Base-by-base conservation (phyloP, 2,113 vertebrate species). In the Mobula hypostoma region DNA sequence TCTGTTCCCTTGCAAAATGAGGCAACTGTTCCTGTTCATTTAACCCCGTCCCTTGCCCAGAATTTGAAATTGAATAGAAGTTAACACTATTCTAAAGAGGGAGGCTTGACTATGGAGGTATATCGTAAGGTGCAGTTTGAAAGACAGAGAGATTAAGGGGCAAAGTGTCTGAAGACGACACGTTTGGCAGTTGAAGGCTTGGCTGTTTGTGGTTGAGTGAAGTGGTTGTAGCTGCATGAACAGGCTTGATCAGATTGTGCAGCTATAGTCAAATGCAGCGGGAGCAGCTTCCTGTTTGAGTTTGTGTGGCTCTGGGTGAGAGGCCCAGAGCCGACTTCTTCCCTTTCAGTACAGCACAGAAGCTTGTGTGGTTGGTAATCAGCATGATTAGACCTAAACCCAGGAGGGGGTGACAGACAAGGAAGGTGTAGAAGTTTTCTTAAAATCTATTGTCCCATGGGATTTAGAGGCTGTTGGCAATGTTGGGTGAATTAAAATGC, bases 271-370 rank as follows among this genome's bases (percentile, higher is more conserved):
- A 19, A 15, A 90, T 66, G 63, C 12, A 29, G 61, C 7, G 3
- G 66, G 85, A 90, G 61, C 85, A 66, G 29, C 85, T 90, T 90
- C 85, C 85, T 90, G 8, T 90, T 90, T 90, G 29, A 68, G 56
- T 87, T 12, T 66, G 14, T n/a, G 3, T 17, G 9, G 61, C 66
- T 68, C 85, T 90, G 61, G 85, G 61, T 90, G 61, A 32, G 29
- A 68, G 83, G 0, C 61, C 61, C 15, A 63, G 27, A 15, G 29
- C 7, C 14, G 8, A 8, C 14, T 7, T 90, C 61, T n/a, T n/a
- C 58, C 61, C n/a, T 90, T 90, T 61, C 85, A 66, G 85, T 87
- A 58, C 19, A 17, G 24, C 56, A 61, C 83, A 87, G 29, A 32
- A 66, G n/a, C 5, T 68, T 66, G 48, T 7, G 61, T 66, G 29